Conservation (phyloP, 2,888 invertebrate species). For the Drosophila mayaguana region DNA sequence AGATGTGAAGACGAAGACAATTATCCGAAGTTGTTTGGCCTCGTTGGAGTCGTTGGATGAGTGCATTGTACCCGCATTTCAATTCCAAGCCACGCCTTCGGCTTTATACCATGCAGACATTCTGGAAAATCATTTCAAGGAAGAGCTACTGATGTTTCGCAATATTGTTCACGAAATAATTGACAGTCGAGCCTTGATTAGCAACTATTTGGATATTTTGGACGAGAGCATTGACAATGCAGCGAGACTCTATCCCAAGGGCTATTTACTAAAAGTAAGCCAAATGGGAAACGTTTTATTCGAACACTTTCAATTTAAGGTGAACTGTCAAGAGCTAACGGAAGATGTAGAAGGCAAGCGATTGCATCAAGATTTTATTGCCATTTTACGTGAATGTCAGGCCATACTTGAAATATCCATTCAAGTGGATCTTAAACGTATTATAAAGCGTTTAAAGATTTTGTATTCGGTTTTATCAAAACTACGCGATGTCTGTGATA, state of each 20-base stretch:
- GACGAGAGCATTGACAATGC: slow-evolving; percentile 55
- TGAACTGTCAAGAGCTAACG: slow-evolving; percentile 62
- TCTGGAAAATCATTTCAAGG: slow-evolving; percentile 82
- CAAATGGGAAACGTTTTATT: slow-evolving; percentile 79
- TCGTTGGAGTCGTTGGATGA: slow-evolving; percentile 83
- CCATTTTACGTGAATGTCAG: slow-evolving; percentile 82
- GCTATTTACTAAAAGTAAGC: slow-evolving; percentile 51
- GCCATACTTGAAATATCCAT: slow-evolving; percentile 71
- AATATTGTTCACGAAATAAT: slow-evolving; percentile 81
- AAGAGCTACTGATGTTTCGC: slow-evolving; percentile 79
- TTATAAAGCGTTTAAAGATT: slow-evolving; percentile 83
- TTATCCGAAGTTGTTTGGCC: slow-evolving; percentile 82
- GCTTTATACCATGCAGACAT: slow-evolving; percentile 67
- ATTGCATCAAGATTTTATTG: slow-evolving; percentile 69
- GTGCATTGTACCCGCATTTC: slow-evolving; percentile 82
- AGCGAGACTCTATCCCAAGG: slow-evolving; percentile 61
- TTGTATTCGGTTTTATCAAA: slow-evolving; percentile 81
- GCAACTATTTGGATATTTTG: slow-evolving; percentile 78
- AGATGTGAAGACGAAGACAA: slow-evolving; percentile 80
- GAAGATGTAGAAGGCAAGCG: slow-evolving; percentile 52
- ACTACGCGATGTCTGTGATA: slow-evolving; percentile 67
- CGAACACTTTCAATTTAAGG: slow-evolving; percentile 76
- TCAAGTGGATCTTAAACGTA: slow-evolving; percentile 70
- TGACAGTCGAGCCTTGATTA: slow-evolving; percentile 81
- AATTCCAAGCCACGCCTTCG: slow-evolving; percentile 47